A percentile compares a stretch with the other conserved stretches of the same genome.
Evolutionary conservation across 1,140 invertebrate genomes (phyloP).

Genomic region (Neocloeon triangulifer): DNA sequence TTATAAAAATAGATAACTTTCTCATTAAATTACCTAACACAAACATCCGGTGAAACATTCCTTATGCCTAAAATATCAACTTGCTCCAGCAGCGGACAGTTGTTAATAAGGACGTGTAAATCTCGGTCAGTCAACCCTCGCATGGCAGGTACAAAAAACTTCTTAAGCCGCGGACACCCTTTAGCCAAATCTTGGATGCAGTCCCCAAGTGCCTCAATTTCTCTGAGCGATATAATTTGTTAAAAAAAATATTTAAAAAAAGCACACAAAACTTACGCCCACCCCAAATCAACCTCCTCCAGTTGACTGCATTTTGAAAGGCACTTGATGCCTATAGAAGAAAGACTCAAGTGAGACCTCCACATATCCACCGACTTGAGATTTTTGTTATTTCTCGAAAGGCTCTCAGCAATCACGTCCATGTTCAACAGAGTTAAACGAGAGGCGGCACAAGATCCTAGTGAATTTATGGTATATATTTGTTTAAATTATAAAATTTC

Average conservation of each 20-base stretch:
- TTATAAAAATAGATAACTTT: slow-evolving; percentile 2
- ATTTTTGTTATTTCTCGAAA: slow-evolving; percentile 36
- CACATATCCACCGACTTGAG: slow-evolving; percentile 61
- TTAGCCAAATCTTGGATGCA: slow-evolving; percentile 22
- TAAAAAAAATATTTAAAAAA: no score
- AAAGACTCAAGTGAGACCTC: slow-evolving; percentile 55
- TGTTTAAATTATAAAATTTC: slow-evolving; percentile 4
- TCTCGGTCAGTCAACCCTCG: slow-evolving; percentile 55
- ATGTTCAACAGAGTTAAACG: slow-evolving; percentile 22
- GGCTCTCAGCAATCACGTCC: slow-evolving; percentile 40
- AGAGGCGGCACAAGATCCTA: slow-evolving; percentile 1
- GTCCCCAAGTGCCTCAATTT: slow-evolving; percentile 22
- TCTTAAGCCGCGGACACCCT: slow-evolving; percentile 38
- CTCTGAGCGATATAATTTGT: no score
- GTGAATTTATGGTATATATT: no score
- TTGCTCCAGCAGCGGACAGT: slow-evolving; percentile 42
- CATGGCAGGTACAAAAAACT: slow-evolving; percentile 51
- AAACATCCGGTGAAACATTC: slow-evolving; percentile 45
- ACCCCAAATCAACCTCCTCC: slow-evolving; percentile 69
- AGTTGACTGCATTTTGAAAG: slow-evolving; percentile 42
- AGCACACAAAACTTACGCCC: slow-evolving; percentile 42
- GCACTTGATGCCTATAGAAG: slow-evolving; percentile 38
- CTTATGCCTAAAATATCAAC: slow-evolving; percentile 61
- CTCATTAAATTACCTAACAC: slow-evolving; percentile 22
- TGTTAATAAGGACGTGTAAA: slow-evolving; percentile 38